Evolutionary conservation across 2,888 invertebrate genomes (phyloP).

Genomic region (Adela reaumurella): DNA sequence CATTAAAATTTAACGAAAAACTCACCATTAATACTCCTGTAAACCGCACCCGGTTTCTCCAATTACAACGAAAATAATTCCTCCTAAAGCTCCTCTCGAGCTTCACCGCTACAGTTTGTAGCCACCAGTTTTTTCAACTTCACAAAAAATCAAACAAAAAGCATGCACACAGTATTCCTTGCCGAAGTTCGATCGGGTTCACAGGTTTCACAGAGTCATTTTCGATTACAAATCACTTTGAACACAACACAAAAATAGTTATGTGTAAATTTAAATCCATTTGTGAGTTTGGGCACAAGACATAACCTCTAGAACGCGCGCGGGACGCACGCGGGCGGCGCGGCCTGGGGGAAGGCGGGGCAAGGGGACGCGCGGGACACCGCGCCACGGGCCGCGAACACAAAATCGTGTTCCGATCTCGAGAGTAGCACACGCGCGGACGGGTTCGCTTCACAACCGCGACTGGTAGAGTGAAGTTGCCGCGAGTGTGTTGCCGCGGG

Average conservation of each 20-base stretch:
- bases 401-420: not conserved
- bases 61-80: not conserved
- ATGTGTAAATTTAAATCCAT: not conserved
- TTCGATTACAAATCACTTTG: not conserved
- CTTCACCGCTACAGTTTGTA: not conserved
- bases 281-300: not conserved
- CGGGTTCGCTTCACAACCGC: conserved; percentile 6
- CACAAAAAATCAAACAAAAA: not conserved
- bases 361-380: conserved; percentile 1
- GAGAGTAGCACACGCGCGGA: not conserved
- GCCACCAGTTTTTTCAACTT: not conserved
- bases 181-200: not conserved
- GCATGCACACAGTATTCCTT: not conserved
- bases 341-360: conserved; percentile 17
- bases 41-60: not conserved
- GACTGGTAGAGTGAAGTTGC: conserved; percentile 2
- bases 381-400: no score
- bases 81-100: not conserved
- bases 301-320: conserved; percentile 17
- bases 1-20: no score
- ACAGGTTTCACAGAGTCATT: not conserved
- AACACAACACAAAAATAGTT: not conserved
- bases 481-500: not conserved
- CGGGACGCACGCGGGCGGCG: conserved; percentile 19
- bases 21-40: not conserved